Conservation (phyloP, 1,140 invertebrate species). For the Parasteatoda tepidariorum region DNA sequence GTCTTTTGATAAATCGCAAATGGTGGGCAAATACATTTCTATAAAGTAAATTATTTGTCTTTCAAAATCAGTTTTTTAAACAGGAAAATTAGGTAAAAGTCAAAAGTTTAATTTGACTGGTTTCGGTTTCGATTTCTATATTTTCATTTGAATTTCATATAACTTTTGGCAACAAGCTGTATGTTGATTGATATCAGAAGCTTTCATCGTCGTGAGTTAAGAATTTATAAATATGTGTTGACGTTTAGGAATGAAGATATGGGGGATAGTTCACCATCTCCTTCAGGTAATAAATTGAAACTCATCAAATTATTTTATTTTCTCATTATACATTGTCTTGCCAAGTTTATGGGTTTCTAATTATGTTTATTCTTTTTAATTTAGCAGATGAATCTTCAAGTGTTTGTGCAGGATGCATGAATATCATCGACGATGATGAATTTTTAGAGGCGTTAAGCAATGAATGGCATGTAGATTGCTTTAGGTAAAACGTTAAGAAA, state of each 20-base stretch:
- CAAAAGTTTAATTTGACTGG: not conserved
- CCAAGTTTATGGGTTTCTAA: not conserved
- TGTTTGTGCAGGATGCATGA: conserved; percentile 79
- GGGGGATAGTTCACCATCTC: conserved; percentile 53
- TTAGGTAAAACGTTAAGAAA: conserved; percentile 72
- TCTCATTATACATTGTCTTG: too few species aligned
- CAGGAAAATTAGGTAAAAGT: not conserved
- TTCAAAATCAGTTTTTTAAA: not conserved
- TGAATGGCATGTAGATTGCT: conserved; percentile 89
- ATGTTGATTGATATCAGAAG: conserved; percentile 3
- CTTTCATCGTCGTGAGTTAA: conserved; percentile 23
- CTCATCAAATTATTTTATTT: too few species aligned
- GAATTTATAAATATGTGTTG: conserved; percentile 22
- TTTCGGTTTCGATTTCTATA: not conserved
- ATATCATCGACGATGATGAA: conserved; percentile 79
- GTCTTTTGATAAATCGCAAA: too few species aligned
- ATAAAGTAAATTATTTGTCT: not conserved
- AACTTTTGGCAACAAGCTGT: not conserved
- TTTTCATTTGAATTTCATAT: not conserved
- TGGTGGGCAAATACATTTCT: not conserved
- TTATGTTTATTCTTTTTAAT: not conserved
- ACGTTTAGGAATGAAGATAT: conserved; percentile 51
- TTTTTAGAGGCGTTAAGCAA: conserved; percentile 82
- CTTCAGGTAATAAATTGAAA: conserved; percentile 50
- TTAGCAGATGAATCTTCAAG: conserved; percentile 47